Base-by-base conservation (phyloP, 1,140 invertebrate species). In the Penaeus indicus region DNA sequence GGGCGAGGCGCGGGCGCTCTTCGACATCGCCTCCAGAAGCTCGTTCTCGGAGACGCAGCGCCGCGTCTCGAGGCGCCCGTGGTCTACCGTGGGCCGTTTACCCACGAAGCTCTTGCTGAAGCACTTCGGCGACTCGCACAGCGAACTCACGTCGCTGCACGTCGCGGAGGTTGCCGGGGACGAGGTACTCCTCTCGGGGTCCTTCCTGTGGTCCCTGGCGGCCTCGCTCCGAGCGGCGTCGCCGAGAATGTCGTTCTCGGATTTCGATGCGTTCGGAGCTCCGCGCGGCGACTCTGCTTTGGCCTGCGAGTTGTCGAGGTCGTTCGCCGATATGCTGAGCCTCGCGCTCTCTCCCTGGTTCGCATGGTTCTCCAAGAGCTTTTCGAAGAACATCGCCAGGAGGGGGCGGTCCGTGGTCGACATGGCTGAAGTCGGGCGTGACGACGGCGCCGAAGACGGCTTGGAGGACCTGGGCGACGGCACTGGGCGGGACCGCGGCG, bases 361-460 rank as follows among this genome's bases (percentile, higher is more conserved):
- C 16, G 60, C 32, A 5, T 88, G 87, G 19, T 32, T 84, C 27
- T 88, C 81, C 38, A 88, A 69, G 1, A 88, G 81, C 72, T 88
- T 88, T 72, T 88, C 87, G 27, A 88, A 88, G 61, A 88, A 88
- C 87, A 88, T 63, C 16, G 67, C 75, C 32, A 88, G 25, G 32
- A 88, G 72, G 32, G 87, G 81, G 2, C 81, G 67, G 19, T 88
- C 87, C 16, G 87, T 84, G 13, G 87, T 79, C 18, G 87, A 88
- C 79, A 84, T 72, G 11, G 87, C 81, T 18, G 87, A 88, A 54
- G 32, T 78, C 18, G 87, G 87, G 19, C 87, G 67, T 22, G 87
- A 88, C 22, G 87, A 25, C 19, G 87, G 81, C 19, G 87, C 60
- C 11, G 87, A 88, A 25, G 67, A n/a, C 19, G 80, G 38, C 32